phyloP scores from a whole-genome alignment of 2,797 vertebrate genomes.

The Falco novaeseelandiae region DNA sequence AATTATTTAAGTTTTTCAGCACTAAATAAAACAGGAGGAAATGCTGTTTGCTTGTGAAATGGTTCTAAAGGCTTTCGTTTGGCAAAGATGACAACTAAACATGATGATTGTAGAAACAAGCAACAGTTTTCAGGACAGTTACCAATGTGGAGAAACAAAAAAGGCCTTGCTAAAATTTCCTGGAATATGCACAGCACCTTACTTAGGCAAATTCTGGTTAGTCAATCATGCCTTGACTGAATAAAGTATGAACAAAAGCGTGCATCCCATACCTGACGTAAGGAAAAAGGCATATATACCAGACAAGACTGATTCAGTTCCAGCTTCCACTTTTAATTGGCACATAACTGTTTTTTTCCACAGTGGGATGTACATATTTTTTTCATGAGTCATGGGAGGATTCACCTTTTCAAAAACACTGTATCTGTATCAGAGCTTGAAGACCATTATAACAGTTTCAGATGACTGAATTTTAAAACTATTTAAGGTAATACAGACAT shows the following conservation, averaged over 20 bases:
- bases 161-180: neutral
- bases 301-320: neutral
- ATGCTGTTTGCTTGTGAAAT: neutral
- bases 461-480: neutral
- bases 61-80: neutral
- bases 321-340: neutral
- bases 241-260: neutral
- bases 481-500: neutral
- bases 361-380: neutral
- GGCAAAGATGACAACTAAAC: neutral
- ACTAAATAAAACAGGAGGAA: neutral
- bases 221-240: neutral
- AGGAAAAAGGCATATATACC: neutral
- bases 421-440: neutral
- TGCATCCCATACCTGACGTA: neutral
- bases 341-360: neutral
- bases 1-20: neutral
- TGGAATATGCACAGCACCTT: neutral
- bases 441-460: neutral
- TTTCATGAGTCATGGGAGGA: conserved; percentile 2
- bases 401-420: neutral
- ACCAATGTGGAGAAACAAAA: neutral
- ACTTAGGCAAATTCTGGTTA: neutral
- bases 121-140: neutral
- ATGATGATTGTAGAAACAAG: neutral